phyloP scores from a whole-genome alignment of 2,888 invertebrate species.

The Thymelicus lineola region DNA sequence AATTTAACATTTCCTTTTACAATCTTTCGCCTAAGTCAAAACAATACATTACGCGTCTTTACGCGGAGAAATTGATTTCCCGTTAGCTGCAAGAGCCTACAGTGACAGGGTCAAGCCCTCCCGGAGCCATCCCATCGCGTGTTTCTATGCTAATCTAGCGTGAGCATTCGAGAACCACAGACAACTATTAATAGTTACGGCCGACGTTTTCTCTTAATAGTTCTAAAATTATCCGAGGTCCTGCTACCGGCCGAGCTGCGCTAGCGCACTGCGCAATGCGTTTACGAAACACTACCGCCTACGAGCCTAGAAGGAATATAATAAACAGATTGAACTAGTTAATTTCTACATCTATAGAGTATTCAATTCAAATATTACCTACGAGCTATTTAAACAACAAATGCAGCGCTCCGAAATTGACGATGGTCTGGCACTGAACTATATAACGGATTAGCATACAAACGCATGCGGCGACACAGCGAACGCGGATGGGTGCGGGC shows the following conservation, averaged over 20 bases:
- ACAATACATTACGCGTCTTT: constrained; percentile 16
- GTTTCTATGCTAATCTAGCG: constrained; percentile 81
- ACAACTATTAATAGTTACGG: constrained; percentile 80
- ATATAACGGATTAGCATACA: constrained; percentile 78
- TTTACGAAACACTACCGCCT: constrained; percentile 77
- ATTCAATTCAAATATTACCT: constrained; percentile 82
- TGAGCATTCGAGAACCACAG: constrained; percentile 74
- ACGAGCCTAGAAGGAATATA: constrained; percentile 64
- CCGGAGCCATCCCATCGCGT: constrained; percentile 70
- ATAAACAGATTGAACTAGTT: constrained; percentile 75
- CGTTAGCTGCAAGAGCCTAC: constrained; percentile 77
- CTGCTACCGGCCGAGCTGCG: constrained; percentile 59
- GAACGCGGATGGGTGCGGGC: constrained; percentile 79
- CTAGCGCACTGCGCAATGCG: constrained; percentile 69
- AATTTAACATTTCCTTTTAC: constrained; percentile 8
- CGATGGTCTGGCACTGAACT: constrained; percentile 78
- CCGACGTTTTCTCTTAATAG: constrained; percentile 70
- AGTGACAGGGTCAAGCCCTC: constrained; percentile 81
- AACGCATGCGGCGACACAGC: constrained; percentile 76
- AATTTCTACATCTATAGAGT: constrained; percentile 80
- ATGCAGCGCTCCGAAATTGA: constrained; percentile 76
- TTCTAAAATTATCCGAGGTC: constrained; percentile 61
- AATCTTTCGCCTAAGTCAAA: constrained; percentile 12
- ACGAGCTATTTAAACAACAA: constrained; percentile 82
- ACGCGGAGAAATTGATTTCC: constrained; percentile 70